Evolutionary conservation across 2,888 invertebrate genomes (phyloP).

Genomic region (Trissolcus brochymenae): DNA sequence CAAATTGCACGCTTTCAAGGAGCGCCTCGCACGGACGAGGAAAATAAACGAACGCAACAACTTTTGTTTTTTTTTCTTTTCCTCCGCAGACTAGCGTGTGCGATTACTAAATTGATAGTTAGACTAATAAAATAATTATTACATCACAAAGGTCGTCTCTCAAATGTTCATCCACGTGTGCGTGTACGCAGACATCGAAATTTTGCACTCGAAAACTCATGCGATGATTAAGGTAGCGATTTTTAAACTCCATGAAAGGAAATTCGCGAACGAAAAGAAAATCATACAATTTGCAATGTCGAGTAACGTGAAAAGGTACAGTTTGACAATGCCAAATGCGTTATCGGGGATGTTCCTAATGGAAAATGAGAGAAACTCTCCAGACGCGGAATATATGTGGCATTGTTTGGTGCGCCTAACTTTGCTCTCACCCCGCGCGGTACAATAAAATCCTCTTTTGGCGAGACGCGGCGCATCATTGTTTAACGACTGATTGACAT

Average conservation of each 20-base stretch:
- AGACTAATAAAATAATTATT: conserved; percentile 31
- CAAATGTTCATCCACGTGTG: too few species aligned
- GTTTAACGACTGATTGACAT: conserved; percentile 75
- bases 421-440: conserved; percentile 44
- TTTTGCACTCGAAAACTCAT: too few species aligned
- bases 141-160: background rate
- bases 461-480: conserved; percentile 64
- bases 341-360: conserved; percentile 44
- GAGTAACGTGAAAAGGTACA: conserved; percentile 42
- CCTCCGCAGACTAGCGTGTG: background rate
- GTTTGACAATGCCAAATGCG: conserved; percentile 38
- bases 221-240: too few species aligned
- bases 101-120: conserved; percentile 34
- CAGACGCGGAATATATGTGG: conserved; percentile 23
- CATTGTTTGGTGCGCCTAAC: conserved; percentile 48
- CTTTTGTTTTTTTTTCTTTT: too few species aligned
- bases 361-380: conserved; percentile 44
- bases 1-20: conserved; percentile 41
- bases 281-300: conserved; percentile 37
- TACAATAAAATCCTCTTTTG: conserved; percentile 57
- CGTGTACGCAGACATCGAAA: too few species aligned
- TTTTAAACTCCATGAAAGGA: too few species aligned
- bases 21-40: background rate
- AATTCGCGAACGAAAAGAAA: too few species aligned
- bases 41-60: conserved; percentile 12